Base-by-base conservation (phyloP, 2,113 vertebrate genomes). In the Peucedramus taeniatus region DNA sequence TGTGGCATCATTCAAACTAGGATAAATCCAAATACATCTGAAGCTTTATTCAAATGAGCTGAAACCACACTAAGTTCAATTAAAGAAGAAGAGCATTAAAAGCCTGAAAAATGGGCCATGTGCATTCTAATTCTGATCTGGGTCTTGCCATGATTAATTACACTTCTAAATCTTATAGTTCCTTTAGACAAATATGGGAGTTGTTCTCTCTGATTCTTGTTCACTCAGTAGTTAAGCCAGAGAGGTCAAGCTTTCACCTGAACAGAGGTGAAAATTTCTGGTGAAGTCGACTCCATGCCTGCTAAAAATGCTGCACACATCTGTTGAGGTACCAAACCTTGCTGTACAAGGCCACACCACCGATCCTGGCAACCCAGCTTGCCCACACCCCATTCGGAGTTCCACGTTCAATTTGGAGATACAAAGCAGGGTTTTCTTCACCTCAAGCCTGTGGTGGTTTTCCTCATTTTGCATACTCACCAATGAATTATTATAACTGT, bases 1-100 rank as follows among this genome's bases (percentile, higher is more conserved):
- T 57, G 68, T 16, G 15, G 71, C 37, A 88, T 94, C 83, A 87
- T 87, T 95, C 76, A 90, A 91, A 66, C 47, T 47, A 79, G 89
- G 87, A 89, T 60, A 87, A 93, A 93, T 80, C 83, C 74, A 63
- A 97, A 87, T 37, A 77, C 60, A 82, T 92, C 49, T 87, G 74
- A 95, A 92, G 81, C n/a, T 86, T 90, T 89, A 86, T 93, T 89
- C 51, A 94, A 90, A 95, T 92, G 76, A 95, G 47, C 7, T 56
- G 53, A 92, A 96, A 75, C n/a, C 76, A 57, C 30, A 68, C 49
- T 63, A 90, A 90, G 76, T 74, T 53, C 14, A 71, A 82, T 82
- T 79, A 89, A 92, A 91, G 59, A 88, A 72, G 30, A 92, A 81
- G 77, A 92, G 27, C 33, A 54, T 71, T 64, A 71, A 87, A 72